A percentile compares a stretch with the other conserved stretches of the same genome.
phyloP scores from a whole-genome alignment of 1,140 invertebrate genomes.

The Tachypleus tridentatus region DNA sequence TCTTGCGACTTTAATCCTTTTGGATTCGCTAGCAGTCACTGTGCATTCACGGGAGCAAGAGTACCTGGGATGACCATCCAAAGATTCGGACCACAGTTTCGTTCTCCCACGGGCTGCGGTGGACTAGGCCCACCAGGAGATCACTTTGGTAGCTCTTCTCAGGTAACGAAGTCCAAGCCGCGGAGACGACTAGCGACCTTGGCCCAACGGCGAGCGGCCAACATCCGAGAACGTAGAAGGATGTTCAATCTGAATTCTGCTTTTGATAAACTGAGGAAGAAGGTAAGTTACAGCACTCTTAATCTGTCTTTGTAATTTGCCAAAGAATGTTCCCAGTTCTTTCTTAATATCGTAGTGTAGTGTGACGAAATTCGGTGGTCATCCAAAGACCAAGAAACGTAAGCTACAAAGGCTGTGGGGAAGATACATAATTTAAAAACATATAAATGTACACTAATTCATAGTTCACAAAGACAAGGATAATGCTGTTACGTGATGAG shows the following conservation, averaged over 20 bases:
- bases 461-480: no score
- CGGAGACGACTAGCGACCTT: constrained; percentile 73
- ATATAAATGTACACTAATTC: no score
- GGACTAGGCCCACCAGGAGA: background rate
- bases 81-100: constrained; percentile 4
- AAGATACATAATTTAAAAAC: no score
- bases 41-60: background rate
- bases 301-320: no score
- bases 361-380: no score
- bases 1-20: constrained; percentile 13
- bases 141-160: background rate
- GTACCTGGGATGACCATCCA: background rate
- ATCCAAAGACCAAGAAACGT: no score
- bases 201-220: constrained; percentile 77
- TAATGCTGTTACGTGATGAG: no score
- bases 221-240: constrained; percentile 79
- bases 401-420: no score
- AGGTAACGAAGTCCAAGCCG: constrained; percentile 34
- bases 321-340: no score
- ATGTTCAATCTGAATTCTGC: constrained; percentile 98
- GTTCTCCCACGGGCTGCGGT: background rate
- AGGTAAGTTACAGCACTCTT: no score
- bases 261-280: constrained; percentile 79
- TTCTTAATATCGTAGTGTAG: no score
- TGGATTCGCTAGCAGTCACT: background rate